phyloP scores from a whole-genome alignment of 2,888 invertebrate species.

The Rutpela maculata region DNA sequence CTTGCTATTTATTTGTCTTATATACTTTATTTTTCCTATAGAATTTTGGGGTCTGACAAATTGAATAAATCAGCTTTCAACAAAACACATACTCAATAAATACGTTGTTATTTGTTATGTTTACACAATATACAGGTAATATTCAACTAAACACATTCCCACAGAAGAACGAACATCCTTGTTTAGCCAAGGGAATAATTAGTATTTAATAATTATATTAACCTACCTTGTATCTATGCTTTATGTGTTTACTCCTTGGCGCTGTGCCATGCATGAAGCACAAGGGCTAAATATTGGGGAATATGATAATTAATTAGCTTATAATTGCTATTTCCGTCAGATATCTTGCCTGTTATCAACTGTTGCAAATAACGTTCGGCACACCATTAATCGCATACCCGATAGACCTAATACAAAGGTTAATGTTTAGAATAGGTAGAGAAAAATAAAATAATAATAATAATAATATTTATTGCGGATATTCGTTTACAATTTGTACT shows the following conservation, averaged over 20 bases:
- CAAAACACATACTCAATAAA: too few relatives aligned
- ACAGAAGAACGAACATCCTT: not conserved
- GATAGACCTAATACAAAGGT: not conserved
- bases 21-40: too few relatives aligned
- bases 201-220: conserved; percentile 3
- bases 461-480: too few relatives aligned
- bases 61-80: too few relatives aligned
- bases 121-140: not conserved
- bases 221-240: conserved; percentile 8
- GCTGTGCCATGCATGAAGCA: conserved; percentile 27
- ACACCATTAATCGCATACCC: not conserved
- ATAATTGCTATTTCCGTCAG: conserved; percentile 26
- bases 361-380: conserved; percentile 9
- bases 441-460: too few relatives aligned
- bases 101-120: too few relatives aligned
- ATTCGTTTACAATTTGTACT: too few relatives aligned
- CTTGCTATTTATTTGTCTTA: too few relatives aligned
- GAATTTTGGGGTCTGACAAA: too few relatives aligned
- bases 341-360: conserved; percentile 23
- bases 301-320: conserved; percentile 38
- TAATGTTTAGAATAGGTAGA: too few relatives aligned
- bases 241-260: conserved; percentile 32
- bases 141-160: not conserved
- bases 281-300: conserved; percentile 30
- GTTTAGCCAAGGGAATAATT: not conserved